Evolutionary conservation across 1,140 invertebrate genomes (phyloP).

Genomic region (Drosophila insularis): DNA sequence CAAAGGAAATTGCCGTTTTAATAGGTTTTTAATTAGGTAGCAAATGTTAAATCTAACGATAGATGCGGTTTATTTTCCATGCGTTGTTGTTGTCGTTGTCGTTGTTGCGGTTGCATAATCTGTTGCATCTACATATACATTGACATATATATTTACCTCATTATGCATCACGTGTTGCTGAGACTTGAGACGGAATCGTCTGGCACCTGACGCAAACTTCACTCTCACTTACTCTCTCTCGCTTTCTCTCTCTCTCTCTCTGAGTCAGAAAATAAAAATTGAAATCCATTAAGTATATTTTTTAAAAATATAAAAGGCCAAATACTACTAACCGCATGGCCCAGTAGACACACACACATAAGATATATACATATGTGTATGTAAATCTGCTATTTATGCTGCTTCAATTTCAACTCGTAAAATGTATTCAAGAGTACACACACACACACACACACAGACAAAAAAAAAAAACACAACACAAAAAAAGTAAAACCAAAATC

Average conservation of each 20-base stretch:
- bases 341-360: conserved; percentile 52
- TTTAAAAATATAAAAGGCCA: conserved; percentile 67
- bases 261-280: conserved; percentile 41
- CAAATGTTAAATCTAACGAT: conserved; percentile 28
- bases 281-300: conserved; percentile 78
- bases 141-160: too few relatives aligned
- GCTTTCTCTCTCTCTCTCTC: too few relatives aligned
- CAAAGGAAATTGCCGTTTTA: conserved; percentile 52
- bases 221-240: neutral
- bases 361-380: conserved; percentile 12
- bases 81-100: conserved; percentile 18
- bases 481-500: conserved; percentile 39
- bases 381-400: conserved; percentile 17
- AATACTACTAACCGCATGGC: conserved; percentile 78
- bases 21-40: conserved; percentile 58
- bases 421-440: conserved; percentile 73
- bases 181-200: conserved; percentile 23
- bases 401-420: conserved; percentile 56
- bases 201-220: conserved; percentile 57
- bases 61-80: too few relatives aligned
- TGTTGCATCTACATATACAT: neutral
- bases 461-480: conserved; percentile 30
- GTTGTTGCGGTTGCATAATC: conserved; percentile 55
- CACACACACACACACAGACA: conserved; percentile 15
- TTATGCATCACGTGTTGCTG: conserved; percentile 51